Conservation (phyloP, 2,113 vertebrate genomes). For the Diphyllodes magnificus region DNA sequence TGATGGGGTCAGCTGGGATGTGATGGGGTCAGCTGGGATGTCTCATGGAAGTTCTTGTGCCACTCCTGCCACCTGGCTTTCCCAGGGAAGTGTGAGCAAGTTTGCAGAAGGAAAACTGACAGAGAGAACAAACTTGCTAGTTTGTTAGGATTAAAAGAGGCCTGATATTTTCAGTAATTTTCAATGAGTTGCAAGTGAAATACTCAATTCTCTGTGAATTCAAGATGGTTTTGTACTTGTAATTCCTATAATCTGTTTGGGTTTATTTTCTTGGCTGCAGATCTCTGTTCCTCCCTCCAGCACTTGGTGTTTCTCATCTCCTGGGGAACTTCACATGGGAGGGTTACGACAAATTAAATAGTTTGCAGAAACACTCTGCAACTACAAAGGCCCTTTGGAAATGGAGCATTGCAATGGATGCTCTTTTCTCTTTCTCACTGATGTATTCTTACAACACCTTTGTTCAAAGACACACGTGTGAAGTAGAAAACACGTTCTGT, state of each 20-base stretch:
- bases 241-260: not conserved
- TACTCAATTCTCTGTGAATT: not conserved
- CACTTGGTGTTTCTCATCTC: not conserved
- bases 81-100: not conserved
- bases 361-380: not conserved
- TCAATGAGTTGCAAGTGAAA: not conserved
- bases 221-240: not conserved
- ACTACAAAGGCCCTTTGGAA: not conserved
- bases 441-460: not conserved
- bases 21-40: not conserved
- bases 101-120: not conserved
- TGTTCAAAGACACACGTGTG: not conserved
- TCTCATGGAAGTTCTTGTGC: not conserved
- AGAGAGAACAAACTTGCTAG: not conserved
- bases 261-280: not conserved
- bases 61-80: not conserved
- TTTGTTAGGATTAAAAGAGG: not conserved
- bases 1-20: rapidly evolving
- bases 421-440: not conserved
- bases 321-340: not conserved
- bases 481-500: not conserved
- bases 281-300: not conserved
- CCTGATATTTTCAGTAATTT: not conserved
- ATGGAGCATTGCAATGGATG: not conserved
- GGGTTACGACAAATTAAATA: not conserved